Evolutionary conservation across 2,888 invertebrate genomes (phyloP).

Genomic region (Campaea margaritaria): DNA sequence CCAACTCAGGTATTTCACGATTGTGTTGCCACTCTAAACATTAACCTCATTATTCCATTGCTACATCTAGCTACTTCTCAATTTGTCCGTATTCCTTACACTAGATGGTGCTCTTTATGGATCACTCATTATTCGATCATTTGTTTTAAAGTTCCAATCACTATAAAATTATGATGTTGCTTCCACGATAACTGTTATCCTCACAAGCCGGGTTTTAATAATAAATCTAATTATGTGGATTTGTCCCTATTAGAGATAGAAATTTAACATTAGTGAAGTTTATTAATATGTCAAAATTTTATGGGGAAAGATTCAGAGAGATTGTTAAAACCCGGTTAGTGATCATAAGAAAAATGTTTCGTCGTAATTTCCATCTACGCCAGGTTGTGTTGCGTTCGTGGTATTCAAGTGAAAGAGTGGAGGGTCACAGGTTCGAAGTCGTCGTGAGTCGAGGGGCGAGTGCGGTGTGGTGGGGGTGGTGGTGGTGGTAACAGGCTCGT

Average conservation of each 20-base stretch:
- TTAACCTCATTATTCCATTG: conserved; percentile 4
- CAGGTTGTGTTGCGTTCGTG: conserved; percentile 9
- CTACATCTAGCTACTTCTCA: conserved; percentile 19
- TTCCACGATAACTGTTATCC: conserved; percentile 1
- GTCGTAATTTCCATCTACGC: conserved; percentile 15
- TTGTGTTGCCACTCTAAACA: conserved; percentile 15
- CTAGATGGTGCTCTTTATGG: background rate
- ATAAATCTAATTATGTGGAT: no score
- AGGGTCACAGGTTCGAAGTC: conserved; percentile 86
- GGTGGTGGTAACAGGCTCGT: conserved; percentile 88
- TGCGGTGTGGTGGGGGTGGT: conserved; percentile 81
- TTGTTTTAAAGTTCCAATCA: background rate
- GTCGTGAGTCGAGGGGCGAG: conserved; percentile 84
- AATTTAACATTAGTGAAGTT: no score
- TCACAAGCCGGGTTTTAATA: background rate
- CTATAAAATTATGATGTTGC: conserved; percentile 7
- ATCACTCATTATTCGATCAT: background rate
- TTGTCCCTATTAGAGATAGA: no score
- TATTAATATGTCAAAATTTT: no score
- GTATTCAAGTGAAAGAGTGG: conserved; percentile 78
- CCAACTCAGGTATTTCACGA: background rate
- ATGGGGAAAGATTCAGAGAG: no score
- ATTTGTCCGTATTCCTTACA: background rate
- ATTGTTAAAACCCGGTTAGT: background rate
- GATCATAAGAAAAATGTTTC: background rate